Conservation (phyloP, 64 coral and sea anemone species). For the Pachyseris speciosa region DNA sequence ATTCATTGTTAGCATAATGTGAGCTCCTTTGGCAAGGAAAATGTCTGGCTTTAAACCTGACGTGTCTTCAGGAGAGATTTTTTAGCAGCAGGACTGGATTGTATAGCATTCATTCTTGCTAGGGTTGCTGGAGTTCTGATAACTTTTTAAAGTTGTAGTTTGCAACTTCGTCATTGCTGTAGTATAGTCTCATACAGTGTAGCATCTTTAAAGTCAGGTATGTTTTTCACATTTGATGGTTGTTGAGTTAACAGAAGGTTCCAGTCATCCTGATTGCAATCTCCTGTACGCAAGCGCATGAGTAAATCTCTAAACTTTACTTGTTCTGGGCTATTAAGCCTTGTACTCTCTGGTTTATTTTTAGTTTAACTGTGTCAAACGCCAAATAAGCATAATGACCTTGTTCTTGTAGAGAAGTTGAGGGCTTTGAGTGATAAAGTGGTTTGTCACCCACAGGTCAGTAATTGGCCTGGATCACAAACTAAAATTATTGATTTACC, state of each 20-base stretch:
- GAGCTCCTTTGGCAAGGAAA: too few relatives aligned
- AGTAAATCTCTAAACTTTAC: neutral
- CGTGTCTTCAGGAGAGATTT: neutral
- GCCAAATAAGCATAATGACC: neutral
- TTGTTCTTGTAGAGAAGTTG: conserved; percentile 3
- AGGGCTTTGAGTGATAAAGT: conserved; percentile 9
- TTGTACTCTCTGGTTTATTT: neutral
- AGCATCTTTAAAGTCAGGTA: neutral
- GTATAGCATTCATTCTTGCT: neutral
- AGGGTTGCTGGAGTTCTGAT: neutral
- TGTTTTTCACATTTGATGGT: neutral
- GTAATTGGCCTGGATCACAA: conserved; percentile 39
- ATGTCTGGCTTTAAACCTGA: neutral
- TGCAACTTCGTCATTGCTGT: too few relatives aligned
- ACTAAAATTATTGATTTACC: too few relatives aligned
- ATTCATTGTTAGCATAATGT: too few relatives aligned
- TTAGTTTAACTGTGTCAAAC: conserved; percentile 41
- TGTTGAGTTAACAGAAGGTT: neutral
- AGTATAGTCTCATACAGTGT: neutral
- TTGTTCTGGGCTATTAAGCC: neutral
- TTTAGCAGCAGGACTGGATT: neutral
- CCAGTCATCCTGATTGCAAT: neutral
- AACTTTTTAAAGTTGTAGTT: neutral
- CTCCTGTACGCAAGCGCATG: too few relatives aligned
- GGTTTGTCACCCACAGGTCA: conserved; percentile 20